A percentile compares a stretch with the other conserved stretches of the same genome.
phyloP scores from a whole-genome alignment of 2,113 vertebrate genomes.

The Gobius niger region DNA sequence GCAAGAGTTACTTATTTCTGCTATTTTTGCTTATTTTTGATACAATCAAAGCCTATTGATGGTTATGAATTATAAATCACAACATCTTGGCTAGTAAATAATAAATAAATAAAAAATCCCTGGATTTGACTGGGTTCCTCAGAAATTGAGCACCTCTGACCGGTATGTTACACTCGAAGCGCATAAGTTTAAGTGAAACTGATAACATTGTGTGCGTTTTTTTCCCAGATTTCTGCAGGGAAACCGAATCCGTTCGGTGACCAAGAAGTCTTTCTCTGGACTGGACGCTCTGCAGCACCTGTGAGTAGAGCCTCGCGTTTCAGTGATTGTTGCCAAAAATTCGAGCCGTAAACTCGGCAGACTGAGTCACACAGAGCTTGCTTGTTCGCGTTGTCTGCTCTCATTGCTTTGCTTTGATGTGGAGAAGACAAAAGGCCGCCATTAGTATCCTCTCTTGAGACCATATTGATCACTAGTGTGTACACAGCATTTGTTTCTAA shows the following conservation, averaged over 20 bases:
- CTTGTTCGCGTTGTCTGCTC: constrained; percentile 48
- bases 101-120: not conserved
- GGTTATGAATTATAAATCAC: no score
- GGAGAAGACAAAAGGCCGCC: constrained; percentile 33
- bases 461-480: constrained; percentile 53
- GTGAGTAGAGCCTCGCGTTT: constrained; percentile 80
- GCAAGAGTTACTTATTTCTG: no score
- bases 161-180: not conserved
- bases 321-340: constrained; percentile 51
- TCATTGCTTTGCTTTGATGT: constrained; percentile 56
- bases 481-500: constrained; percentile 61
- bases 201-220: constrained; percentile 27
- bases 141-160: not conserved
- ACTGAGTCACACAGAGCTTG: constrained; percentile 46
- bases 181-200: not conserved
- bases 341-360: constrained; percentile 52
- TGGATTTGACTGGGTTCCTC: not conserved
- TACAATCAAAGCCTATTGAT: no score
- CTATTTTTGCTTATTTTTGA: no score
- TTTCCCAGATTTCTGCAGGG: constrained; percentile 87
- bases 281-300: constrained; percentile 90
- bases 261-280: constrained; percentile 95
- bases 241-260: constrained; percentile 94
- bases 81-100: no score
- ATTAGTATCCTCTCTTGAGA: constrained; percentile 49